Percentiles rank a stretch among this genome's conserved stretches.
These are phyloP conservation scores for Chaetophractus vellerosus DNA, from an alignment of 2,797 vertebrate genomes.

Conservation along the genomic window DNA sequence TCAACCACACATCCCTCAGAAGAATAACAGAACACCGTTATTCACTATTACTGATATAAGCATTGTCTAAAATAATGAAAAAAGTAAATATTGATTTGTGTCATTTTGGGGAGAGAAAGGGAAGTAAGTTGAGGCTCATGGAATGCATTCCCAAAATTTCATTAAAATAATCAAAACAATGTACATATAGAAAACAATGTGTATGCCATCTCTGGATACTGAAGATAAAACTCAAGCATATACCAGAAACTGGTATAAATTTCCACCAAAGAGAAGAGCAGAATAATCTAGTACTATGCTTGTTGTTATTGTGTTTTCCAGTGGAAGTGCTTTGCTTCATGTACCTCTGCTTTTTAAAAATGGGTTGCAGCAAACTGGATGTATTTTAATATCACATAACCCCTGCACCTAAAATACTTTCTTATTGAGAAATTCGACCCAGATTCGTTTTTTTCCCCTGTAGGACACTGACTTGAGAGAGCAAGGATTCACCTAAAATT, in stretches of 20 bases:
- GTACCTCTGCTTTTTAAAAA: neutral
- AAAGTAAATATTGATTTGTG: neutral
- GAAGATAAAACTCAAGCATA: neutral
- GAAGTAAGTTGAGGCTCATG: neutral
- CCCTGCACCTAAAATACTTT: neutral
- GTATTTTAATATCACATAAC: neutral
- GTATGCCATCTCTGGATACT: neutral
- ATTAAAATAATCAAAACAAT: neutral
- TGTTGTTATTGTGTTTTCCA: neutral
- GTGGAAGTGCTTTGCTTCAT: neutral
- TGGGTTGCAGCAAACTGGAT: neutral
- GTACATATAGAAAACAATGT: neutral
- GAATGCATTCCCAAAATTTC: neutral
- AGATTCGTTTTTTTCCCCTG: neutral
- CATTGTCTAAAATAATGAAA: neutral
- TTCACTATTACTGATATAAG: neutral
- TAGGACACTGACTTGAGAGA: neutral
- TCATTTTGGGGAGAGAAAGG: neutral
- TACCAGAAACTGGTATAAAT: neutral
- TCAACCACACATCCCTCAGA: neutral
- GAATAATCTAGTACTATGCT: neutral
- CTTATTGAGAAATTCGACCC: constrained; percentile 15
- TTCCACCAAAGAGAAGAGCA: neutral
- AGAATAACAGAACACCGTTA: no score
- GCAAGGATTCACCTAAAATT: neutral